Evolutionary conservation across 2,797 vertebrate species (phyloP), one percentile per base, ranked within the genome.

Genomic region (Sebastes trivittatus): DNA sequence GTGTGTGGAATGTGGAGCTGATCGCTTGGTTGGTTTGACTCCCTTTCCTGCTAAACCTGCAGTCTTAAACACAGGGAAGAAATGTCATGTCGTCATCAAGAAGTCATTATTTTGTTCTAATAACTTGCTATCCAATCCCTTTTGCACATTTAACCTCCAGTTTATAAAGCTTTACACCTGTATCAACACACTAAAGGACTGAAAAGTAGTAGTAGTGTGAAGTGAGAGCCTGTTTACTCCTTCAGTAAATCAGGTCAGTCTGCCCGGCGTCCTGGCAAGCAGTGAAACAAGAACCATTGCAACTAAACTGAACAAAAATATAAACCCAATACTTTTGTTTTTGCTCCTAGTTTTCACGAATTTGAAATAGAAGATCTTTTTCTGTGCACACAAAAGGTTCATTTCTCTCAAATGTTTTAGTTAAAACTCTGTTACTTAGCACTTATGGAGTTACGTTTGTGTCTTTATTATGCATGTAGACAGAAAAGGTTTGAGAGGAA

Each of bases 1-100:
- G 52, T 91, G 88, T 87, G 79, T 89, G 90, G 92, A 94, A 94
- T 93, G 92, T 82, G 77, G 67, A 36, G 75, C 75, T 72, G 69
- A 83, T 84, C 49, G 20, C 64, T 75, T 23, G 64, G 59, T 55
- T 52, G 75, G 68, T 87, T 89, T 84, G 77, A 72, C 80, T 67
- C 59, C 11, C 81, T 66, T 49, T 54, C 11, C 49, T 61, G 56
- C 23, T 65, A 77, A 81, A 54, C 65, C 34, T 59, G 58, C 25
- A 2, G 18, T 76, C 29, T 71, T 73, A 62, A 38, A 69, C 25
- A 36, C 11, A 4, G 27, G 16, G 63, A 61, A 74, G 18, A 36
- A 42, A 30, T 52, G 30, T 54, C 20, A 3, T 56, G 34, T 49
- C 13, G 10, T 38, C 27, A 29, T 1, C 6, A 20, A 16, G 7